Evolutionary conservation across 1,140 invertebrate genomes (phyloP).

Genomic region (Leptinotarsa texana): DNA sequence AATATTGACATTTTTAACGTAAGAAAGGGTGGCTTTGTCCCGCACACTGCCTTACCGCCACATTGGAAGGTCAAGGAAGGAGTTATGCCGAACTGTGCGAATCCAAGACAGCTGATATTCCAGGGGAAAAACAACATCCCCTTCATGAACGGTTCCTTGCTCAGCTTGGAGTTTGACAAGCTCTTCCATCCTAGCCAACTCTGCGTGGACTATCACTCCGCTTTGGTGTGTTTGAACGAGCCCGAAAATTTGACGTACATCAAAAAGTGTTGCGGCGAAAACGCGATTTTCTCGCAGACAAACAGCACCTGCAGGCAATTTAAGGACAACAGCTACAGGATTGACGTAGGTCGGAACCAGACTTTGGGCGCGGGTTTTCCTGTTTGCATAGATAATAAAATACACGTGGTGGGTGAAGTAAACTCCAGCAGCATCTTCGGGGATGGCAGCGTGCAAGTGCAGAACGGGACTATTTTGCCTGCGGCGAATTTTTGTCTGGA

Average conservation of each 20-base stretch:
- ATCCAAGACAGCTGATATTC: conserved; percentile 30
- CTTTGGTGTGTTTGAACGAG: conserved; percentile 39
- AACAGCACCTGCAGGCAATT: conserved; percentile 52
- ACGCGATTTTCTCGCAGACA: conserved; percentile 61
- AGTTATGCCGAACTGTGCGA: conserved; percentile 34
- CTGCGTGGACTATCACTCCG: conserved; percentile 46
- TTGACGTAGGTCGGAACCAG: conserved; percentile 47
- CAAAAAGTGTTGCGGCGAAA: conserved; percentile 64
- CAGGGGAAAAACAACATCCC: conserved; percentile 35
- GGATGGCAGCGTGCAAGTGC: conserved; percentile 57
- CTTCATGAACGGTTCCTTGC: conserved; percentile 41
- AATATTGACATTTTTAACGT: conserved; percentile 37
- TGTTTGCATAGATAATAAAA: conserved; percentile 52
- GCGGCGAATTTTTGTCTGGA: conserved; percentile 67
- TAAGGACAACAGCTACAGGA: conserved; percentile 31
- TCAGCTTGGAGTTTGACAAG: conserved; percentile 39
- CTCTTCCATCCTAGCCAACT: conserved; percentile 42
- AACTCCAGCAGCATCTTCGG: conserved; percentile 56
- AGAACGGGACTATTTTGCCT: conserved; percentile 53
- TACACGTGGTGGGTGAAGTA: conserved; percentile 50
- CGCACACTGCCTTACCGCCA: conserved; percentile 33
- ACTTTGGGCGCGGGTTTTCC: conserved; percentile 59
- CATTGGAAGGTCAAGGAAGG: conserved; percentile 44
- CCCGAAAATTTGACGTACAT: conserved; percentile 45
- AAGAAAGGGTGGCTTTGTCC: conserved; percentile 23